Percentiles rank a stretch among this genome's conserved stretches.
Evolutionary conservation across 2,797 vertebrate species (phyloP).

Genomic region (Phoebastria nigripes): DNA sequence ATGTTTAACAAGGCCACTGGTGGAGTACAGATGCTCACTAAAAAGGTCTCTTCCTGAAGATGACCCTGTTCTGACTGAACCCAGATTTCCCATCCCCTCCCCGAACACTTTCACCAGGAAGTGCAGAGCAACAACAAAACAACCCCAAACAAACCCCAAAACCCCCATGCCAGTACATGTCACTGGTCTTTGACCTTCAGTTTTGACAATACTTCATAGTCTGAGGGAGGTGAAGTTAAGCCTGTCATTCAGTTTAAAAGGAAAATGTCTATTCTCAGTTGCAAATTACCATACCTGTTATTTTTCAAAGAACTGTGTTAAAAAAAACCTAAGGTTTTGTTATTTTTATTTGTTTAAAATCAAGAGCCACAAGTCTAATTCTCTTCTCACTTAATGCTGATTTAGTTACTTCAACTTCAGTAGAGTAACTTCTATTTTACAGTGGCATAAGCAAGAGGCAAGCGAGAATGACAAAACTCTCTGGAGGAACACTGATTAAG

Average conservation of each 20-base stretch:
- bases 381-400: not conserved
- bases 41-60: not conserved
- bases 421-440: not conserved
- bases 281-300: not conserved
- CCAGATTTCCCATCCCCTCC: too few relatives aligned
- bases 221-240: not conserved
- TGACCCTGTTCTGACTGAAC: not conserved
- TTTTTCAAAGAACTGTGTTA: not conserved
- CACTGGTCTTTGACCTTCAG: not conserved
- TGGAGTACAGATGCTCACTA: not conserved
- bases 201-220: not conserved
- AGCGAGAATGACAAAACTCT: not conserved
- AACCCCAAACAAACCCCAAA: not conserved
- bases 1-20: not conserved
- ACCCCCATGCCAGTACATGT: not conserved
- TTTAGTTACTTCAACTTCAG: not conserved
- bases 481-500: not conserved
- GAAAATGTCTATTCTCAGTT: not conserved
- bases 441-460: not conserved
- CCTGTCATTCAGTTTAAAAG: not conserved
- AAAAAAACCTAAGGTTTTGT: accelerated
- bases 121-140: not conserved
- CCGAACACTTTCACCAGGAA: not conserved
- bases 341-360: not conserved
- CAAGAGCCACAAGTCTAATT: not conserved